phyloP scores from a whole-genome alignment of 2,797 vertebrate species.

The Diplodus puntazzo region DNA sequence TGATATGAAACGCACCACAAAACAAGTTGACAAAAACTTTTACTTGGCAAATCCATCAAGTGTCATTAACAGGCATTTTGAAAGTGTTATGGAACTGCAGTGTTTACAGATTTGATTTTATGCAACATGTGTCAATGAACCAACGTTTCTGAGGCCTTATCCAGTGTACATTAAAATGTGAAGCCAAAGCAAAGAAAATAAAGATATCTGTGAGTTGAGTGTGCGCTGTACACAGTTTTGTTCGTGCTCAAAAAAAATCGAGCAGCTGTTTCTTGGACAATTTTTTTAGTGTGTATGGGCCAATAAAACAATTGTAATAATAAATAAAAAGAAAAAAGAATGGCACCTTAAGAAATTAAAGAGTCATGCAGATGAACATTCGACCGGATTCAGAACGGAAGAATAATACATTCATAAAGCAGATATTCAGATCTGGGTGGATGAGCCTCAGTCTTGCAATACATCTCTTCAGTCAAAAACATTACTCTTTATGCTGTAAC shows the following conservation, averaged over 20 bases:
- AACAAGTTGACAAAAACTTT: conserved; percentile 24
- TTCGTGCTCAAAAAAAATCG: conserved; percentile 61
- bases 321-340: conserved; percentile 51
- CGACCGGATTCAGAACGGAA: conserved; percentile 63
- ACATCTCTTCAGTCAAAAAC: conserved; percentile 75
- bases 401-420: conserved; percentile 86
- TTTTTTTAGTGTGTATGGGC: conserved; percentile 43
- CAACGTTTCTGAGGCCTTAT: conserved; percentile 67
- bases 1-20: conserved; percentile 50
- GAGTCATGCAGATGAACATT: conserved; percentile 70
- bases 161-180: conserved; percentile 80
- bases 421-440: conserved; percentile 78
- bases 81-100: conserved; percentile 60
- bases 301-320: conserved; percentile 33
- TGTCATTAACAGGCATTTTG: conserved; percentile 43
- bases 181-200: conserved; percentile 54
- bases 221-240: conserved; percentile 55
- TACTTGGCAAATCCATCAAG: conserved; percentile 43
- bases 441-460: conserved; percentile 68
- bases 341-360: conserved; percentile 59
- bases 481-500: conserved; percentile 69
- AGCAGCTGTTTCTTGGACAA: conserved; percentile 48
- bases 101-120: conserved; percentile 49
- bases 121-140: conserved; percentile 53
- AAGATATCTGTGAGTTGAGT: conserved; percentile 30